phyloP scores from a whole-genome alignment of 2,888 invertebrate species.

The Dyspetes luteomarginatus region DNA sequence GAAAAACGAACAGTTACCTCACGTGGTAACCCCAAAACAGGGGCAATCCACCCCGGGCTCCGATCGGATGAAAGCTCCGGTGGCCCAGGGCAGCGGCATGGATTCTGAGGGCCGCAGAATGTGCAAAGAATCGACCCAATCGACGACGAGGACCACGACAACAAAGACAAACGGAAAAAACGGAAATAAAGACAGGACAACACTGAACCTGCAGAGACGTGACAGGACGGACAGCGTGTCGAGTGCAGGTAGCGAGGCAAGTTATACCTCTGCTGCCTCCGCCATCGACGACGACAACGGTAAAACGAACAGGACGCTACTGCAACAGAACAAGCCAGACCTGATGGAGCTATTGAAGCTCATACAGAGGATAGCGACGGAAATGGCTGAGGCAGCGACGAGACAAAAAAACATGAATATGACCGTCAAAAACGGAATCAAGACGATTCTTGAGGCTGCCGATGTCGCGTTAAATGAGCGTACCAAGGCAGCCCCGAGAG shows the following conservation, averaged over 20 bases:
- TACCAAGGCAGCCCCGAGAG: not conserved
- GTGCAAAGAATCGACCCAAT: no score
- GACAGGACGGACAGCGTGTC: constrained; percentile 25
- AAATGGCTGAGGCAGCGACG: constrained; percentile 48
- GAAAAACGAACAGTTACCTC: no score
- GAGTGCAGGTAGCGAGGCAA: constrained; percentile 40
- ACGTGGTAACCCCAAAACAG: constrained; percentile 29
- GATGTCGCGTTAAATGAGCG: not conserved
- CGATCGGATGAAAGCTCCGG: constrained; percentile 10
- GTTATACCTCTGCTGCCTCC: not conserved
- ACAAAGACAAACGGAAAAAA: not conserved
- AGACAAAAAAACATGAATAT: constrained; percentile 58
- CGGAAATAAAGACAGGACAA: no score
- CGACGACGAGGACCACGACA: not conserved
- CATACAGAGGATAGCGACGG: constrained; percentile 44
- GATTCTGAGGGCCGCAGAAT: constrained; percentile 8
- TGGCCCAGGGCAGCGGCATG: constrained; percentile 37
- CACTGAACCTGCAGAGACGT: not conserved
- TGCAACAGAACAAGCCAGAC: not conserved
- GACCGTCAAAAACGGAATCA: constrained; percentile 42
- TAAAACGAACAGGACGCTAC: no score
- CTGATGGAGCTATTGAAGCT: constrained; percentile 37
- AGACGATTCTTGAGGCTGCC: constrained; percentile 41
- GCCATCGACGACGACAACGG: constrained; percentile 21
- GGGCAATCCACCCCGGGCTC: constrained; percentile 33